These are phyloP conservation scores for Sarcophaga carnaria DNA, from an alignment of 2,888 invertebrate species.

Conservation along the genomic window DNA sequence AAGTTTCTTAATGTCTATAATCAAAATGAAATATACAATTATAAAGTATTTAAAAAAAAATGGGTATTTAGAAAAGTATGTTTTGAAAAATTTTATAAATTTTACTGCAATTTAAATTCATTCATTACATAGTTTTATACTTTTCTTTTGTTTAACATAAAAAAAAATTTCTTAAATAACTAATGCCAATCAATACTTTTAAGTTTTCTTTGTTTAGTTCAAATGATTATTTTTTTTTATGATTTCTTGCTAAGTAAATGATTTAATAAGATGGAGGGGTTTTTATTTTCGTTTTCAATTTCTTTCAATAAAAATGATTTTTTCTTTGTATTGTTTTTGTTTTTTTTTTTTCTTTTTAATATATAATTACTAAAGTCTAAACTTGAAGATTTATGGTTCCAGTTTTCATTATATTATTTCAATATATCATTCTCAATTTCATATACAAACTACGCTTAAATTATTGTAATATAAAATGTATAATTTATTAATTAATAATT, in stretches of 20 bases:
- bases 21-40: no score
- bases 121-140: no score
- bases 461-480: constrained; percentile 1
- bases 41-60: no score
- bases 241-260: constrained; percentile 12
- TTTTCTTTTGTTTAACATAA: no score
- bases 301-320: constrained; percentile 26
- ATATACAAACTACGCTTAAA: constrained; percentile 66
- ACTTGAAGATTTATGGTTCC: constrained; percentile 37
- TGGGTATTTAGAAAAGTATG: no score
- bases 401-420: constrained; percentile 26
- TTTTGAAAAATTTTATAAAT: no score
- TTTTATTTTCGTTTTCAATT: constrained; percentile 8
- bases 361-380: constrained; percentile 30
- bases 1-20: no score
- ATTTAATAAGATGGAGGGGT: constrained; percentile 53
- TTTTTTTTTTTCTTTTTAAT: not conserved
- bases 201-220: constrained; percentile 33
- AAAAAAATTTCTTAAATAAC: constrained; percentile 46
- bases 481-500: not conserved
- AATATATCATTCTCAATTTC: constrained; percentile 50
- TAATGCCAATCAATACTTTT: constrained; percentile 64
- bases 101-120: no score
- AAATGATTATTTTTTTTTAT: constrained; percentile 11
- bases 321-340: not conserved